Percentiles rank a stretch among this genome's conserved stretches.
Evolutionary conservation across 2,797 vertebrate genomes (phyloP).

Genomic region (Sebastes steindachneri): DNA sequence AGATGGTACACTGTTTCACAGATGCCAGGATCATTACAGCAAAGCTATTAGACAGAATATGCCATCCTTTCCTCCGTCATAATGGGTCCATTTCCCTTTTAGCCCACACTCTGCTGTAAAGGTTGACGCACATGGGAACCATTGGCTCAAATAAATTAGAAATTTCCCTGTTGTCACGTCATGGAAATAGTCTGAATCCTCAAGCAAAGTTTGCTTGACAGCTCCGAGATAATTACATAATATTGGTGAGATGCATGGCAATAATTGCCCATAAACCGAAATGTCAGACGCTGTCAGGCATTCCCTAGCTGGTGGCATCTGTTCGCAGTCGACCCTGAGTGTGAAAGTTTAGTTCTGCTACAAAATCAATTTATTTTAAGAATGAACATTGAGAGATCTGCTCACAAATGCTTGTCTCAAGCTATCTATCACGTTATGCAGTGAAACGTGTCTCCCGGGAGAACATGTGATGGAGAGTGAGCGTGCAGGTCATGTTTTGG

Average conservation of each 20-base stretch:
- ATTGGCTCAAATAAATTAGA: slow-evolving; percentile 17
- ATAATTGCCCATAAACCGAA: slow-evolving; percentile 32
- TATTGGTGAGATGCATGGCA: slow-evolving; percentile 18
- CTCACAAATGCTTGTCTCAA: slow-evolving; percentile 27
- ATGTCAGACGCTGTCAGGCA: slow-evolving; percentile 8
- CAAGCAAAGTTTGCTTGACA: slow-evolving; percentile 21
- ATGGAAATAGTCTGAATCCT: slow-evolving; percentile 30
- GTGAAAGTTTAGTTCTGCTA: slow-evolving; percentile 14
- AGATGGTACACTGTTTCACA: slow-evolving; percentile 21
- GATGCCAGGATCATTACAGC: slow-evolving; percentile 50
- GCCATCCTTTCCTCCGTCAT: slow-evolving; percentile 4
- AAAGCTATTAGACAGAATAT: slow-evolving; percentile 44
- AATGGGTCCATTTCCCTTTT: slow-evolving; percentile 46
- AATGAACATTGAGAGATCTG: slow-evolving; percentile 21
- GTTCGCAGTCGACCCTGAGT: neutral
- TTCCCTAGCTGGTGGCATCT: slow-evolving; percentile 20
- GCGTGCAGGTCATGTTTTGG: slow-evolving; percentile 56
- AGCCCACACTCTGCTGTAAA: slow-evolving; percentile 25
- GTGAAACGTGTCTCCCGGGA: slow-evolving; percentile 38
- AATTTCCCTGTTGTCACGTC: slow-evolving; percentile 36
- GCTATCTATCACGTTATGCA: slow-evolving; percentile 19
- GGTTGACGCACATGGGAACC: slow-evolving; percentile 30
- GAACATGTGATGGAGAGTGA: slow-evolving; percentile 50
- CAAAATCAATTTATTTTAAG: slow-evolving; percentile 34
- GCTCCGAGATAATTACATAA: slow-evolving; percentile 41